phyloP scores from a whole-genome alignment of 2,113 vertebrate species.

The Cairina moschata region DNA sequence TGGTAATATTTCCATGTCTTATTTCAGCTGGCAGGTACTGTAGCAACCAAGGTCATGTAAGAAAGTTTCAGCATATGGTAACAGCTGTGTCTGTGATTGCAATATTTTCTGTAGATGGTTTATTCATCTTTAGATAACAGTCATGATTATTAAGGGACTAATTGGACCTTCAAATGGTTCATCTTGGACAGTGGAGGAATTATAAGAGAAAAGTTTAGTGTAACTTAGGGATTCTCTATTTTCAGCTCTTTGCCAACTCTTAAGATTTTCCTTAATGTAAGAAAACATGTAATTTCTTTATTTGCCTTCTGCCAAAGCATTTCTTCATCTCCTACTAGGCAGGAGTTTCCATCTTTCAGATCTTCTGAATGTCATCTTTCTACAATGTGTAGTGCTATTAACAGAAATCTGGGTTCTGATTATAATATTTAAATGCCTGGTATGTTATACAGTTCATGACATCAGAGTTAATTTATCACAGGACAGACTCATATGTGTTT shows the following conservation, averaged over 20 bases:
- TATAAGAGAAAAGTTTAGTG: conserved; percentile 2
- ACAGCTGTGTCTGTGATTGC: conserved; percentile 10
- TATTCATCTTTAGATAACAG: conserved; percentile 60
- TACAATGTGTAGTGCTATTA: background rate
- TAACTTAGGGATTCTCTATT: background rate
- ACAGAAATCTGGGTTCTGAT: background rate
- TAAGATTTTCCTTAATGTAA: background rate
- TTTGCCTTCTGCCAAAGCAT: background rate
- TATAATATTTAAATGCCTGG: background rate
- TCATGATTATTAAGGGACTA: conserved; percentile 58
- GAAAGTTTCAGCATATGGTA: conserved; percentile 60
- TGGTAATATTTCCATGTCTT: conserved; percentile 71
- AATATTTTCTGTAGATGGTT: conserved; percentile 62
- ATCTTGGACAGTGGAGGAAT: conserved; percentile 14
- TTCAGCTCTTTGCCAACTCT: background rate
- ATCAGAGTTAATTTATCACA: background rate
- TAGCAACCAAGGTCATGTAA: conserved; percentile 75
- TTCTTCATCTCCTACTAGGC: background rate
- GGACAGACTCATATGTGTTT: background rate
- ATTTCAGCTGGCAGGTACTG: conserved; percentile 70
- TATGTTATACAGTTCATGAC: background rate
- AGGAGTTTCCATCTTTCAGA: background rate
- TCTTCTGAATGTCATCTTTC: background rate
- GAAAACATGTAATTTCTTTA: background rate
- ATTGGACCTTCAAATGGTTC: conserved; percentile 37